Conservation (phyloP, 2,797 vertebrate genomes). For the Pseudocheirus occidentalis region DNA sequence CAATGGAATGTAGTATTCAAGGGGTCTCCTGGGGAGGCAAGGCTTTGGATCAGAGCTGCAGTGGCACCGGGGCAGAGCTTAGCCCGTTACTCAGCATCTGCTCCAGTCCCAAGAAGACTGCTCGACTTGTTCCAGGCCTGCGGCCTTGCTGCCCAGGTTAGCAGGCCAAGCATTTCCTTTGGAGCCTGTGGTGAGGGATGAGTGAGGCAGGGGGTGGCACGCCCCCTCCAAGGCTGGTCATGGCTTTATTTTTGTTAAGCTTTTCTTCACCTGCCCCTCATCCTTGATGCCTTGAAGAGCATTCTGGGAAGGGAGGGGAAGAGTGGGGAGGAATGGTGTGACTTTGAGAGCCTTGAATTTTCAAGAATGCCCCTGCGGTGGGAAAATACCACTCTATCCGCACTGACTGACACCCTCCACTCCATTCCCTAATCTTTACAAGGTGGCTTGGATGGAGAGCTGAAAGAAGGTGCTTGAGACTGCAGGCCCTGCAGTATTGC, state of each 20-base stretch:
- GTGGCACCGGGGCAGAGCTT: background rate
- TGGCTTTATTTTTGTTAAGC: conserved; percentile 37
- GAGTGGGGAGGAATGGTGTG: background rate
- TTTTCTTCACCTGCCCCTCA: background rate
- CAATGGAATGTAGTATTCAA: background rate
- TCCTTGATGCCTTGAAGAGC: background rate
- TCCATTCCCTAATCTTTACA: conserved; percentile 13
- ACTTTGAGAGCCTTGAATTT: background rate
- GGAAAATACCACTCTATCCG: background rate
- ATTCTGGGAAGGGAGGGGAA: background rate
- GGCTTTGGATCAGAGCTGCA: background rate
- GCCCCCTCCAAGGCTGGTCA: conserved; percentile 60
- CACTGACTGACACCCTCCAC: background rate
- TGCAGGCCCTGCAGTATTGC: background rate
- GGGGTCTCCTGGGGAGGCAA: background rate
- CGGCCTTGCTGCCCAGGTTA: background rate
- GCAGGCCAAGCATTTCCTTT: conserved; percentile 11
- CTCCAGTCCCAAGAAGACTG: background rate
- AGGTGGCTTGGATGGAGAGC: conserved; percentile 16
- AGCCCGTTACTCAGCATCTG: background rate
- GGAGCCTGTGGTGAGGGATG: conserved; percentile 64
- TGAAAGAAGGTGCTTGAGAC: conserved; percentile 34
- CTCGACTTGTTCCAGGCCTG: background rate
- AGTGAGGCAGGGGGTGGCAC: conserved; percentile 69
- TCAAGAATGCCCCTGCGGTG: background rate